Conservation (phyloP, 92 coral and sea anemone species). For the Ricordea florida region DNA sequence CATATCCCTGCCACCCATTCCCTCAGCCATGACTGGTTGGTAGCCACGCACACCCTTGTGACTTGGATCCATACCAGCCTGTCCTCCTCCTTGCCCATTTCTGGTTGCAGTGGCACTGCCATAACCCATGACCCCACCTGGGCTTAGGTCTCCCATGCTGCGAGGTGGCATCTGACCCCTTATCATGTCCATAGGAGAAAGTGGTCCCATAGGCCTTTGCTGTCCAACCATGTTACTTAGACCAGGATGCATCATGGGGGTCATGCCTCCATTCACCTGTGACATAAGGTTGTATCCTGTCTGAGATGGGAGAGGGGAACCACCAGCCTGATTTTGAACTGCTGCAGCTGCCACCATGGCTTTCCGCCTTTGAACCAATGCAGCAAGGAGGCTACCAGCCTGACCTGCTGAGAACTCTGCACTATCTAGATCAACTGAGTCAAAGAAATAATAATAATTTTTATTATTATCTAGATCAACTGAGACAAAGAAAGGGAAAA, state of each 20-base stretch:
- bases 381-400: conserved; percentile 87
- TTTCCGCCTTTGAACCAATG: conserved; percentile 77
- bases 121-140: conserved; percentile 70
- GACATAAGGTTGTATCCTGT: conserved; percentile 68
- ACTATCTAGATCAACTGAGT: conserved; percentile 57
- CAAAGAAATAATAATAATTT: too few relatives aligned
- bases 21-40: conserved; percentile 64
- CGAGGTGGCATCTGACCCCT: conserved; percentile 52
- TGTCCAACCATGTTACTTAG: conserved; percentile 41
- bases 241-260: conserved; percentile 73
- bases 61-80: conserved; percentile 24
- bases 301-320: conserved; percentile 31
- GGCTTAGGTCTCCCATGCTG: conserved; percentile 59
- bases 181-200: conserved; percentile 37
- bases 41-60: conserved; percentile 65
- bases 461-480: too few relatives aligned
- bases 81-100: conserved; percentile 51
- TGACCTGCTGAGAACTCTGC: conserved; percentile 79
- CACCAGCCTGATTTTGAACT: conserved; percentile 40
- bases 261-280: conserved; percentile 77
- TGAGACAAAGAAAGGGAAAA: too few relatives aligned
- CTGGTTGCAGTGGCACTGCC: conserved; percentile 28
- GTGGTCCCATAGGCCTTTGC: conserved; percentile 40
- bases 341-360: conserved; percentile 79
- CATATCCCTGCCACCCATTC: conserved; percentile 53